Conservation (phyloP, 1,140 invertebrate genomes). For the Argopecten irradians region DNA sequence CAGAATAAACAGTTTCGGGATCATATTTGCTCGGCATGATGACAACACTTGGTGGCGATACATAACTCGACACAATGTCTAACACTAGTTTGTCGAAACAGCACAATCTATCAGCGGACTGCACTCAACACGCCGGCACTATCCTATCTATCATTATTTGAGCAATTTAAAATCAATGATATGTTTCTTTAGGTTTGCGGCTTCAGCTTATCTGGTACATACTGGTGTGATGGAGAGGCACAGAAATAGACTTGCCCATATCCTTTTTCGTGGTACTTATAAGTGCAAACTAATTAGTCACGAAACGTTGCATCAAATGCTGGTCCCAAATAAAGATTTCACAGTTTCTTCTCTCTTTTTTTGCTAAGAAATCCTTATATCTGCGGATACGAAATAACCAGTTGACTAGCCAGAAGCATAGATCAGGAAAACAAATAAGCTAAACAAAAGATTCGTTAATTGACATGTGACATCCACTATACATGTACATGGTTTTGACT, state of each 20-base stretch:
- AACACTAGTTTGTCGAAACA: not conserved
- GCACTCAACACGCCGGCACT: not conserved
- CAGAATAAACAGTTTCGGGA: no score
- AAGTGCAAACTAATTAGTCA: not conserved
- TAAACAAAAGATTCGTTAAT: no score
- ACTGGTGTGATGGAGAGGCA: not conserved
- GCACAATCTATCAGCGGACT: not conserved
- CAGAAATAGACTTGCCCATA: not conserved
- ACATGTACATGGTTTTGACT: no score
- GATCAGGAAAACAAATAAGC: no score
- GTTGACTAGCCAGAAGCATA: no score
- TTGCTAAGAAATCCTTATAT: no score
- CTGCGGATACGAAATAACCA: no score
- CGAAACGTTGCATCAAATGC: not conserved
- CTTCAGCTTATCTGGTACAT: not conserved
- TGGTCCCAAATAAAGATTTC: not conserved
- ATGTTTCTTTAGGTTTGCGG: not conserved
- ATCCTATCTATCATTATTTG: not conserved
- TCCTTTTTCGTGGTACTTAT: not conserved
- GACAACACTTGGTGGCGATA: not conserved
- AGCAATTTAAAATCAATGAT: constrained; percentile 2
- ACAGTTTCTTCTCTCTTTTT: no score
- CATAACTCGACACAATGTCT: not conserved
- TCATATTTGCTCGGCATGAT: not conserved
- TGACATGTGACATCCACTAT: no score